Conservation (phyloP, 2,888 invertebrate species). For the Dynastes maya region DNA sequence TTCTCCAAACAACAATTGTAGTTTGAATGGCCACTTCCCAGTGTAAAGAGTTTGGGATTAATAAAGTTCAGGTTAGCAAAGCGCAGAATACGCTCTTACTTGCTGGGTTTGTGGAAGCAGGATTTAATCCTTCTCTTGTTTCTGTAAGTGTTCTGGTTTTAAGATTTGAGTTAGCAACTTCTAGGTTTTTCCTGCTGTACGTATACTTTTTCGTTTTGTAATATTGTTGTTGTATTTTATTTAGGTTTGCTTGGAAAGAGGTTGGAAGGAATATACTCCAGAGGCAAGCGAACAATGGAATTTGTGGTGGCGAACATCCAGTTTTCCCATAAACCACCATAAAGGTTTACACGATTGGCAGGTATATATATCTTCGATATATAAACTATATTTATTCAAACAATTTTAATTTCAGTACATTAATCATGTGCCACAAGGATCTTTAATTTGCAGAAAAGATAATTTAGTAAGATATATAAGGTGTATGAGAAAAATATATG, state of each 20-base stretch:
- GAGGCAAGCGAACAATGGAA: conserved; percentile 84
- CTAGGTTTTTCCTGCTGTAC: neutral
- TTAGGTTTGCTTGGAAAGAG: conserved; percentile 84
- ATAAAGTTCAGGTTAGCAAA: no score
- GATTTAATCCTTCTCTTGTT: no score
- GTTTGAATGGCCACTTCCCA: no score
- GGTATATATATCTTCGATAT: conserved; percentile 66
- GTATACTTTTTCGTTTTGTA: neutral
- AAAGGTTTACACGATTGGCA: conserved; percentile 82
- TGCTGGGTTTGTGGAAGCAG: no score
- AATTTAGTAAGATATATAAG: conserved; percentile 83
- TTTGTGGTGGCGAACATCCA: conserved; percentile 87
- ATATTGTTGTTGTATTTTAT: neutral
- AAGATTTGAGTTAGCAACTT: neutral
- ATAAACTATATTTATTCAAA: conserved; percentile 38
- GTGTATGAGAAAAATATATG: conserved; percentile 87
- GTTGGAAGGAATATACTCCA: conserved; percentile 83
- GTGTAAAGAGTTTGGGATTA: no score
- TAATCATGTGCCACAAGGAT: conserved; percentile 89
- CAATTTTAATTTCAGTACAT: conserved; percentile 75
- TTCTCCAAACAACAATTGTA: no score
- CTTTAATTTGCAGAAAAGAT: conserved; percentile 89
- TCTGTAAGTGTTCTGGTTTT: neutral
- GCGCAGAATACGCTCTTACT: no score
- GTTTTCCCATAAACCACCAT: conserved; percentile 79